Base-by-base conservation (phyloP, 1,140 invertebrate genomes). In the Solenopsis fugax region DNA sequence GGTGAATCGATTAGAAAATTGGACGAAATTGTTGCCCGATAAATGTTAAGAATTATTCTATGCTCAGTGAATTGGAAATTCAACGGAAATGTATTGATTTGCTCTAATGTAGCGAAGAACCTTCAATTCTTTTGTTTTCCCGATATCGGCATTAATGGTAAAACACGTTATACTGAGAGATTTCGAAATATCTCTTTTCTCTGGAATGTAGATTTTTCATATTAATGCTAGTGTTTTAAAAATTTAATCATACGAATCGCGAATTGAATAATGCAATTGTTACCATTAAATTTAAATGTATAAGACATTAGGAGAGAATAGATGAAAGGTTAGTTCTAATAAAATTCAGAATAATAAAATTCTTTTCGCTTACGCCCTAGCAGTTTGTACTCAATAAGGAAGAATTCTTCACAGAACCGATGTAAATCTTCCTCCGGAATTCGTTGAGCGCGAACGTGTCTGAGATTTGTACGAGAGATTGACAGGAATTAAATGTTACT, bases 381-480 rank as follows among this genome's bases (percentile, higher is more conserved):
- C 81, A 60, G 64, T 64, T 81, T 62, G 50, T 37, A 34, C 50
- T 65, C 77, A 85, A 84, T 76, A 64, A 56, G 41, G 21, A 37
- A 4, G 29, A 58, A 65, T 67, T 77, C 37, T 56, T n/a, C 34
- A 37, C 41, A 37, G 41, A 81, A 18, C 52, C 75, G 62, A 48
- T 86, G 87, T 90, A 91, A 91, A 90, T 90, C 89, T 88, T 81
- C 41, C 52, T 50, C 21, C n/a, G 34, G 37, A 60, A 77, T 82
- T 88, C 65, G 54, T 72, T 73, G 89, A 45, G 54, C 41, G 16
- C 13, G 58, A 78, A 86, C 71, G n/a, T 77, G 64, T 65, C 72
- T 77, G 72, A 91, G 89, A 88, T 91, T 91, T 82, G 87, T 84
- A 78, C 48, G 82, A 82, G 72, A 90, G 82, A 82, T 77, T 50